phyloP scores from a whole-genome alignment of 1,140 invertebrate species.

The Drosophila setifemur region DNA sequence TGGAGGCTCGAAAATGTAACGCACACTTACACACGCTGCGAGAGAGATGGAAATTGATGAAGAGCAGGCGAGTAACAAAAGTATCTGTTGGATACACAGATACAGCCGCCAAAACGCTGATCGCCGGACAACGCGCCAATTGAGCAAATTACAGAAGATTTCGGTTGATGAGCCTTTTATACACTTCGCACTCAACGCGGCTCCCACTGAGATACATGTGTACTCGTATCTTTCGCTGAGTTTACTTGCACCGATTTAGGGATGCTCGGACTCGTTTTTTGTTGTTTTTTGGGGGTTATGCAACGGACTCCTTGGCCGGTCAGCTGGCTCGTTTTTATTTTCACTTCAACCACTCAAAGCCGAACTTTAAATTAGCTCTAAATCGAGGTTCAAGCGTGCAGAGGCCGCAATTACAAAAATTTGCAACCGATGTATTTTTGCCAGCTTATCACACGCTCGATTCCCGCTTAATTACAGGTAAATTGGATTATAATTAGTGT shows the following conservation, averaged over 20 bases:
- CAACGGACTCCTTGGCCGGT: conserved; percentile 21
- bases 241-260: conserved; percentile 41
- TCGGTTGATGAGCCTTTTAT: conserved; percentile 74
- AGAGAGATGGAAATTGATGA: conserved; percentile 6
- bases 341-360: not conserved
- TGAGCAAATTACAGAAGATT: conserved; percentile 78
- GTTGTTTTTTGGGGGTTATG: conserved; percentile 41
- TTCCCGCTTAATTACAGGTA: conserved; percentile 42
- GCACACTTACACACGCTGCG: conserved; percentile 45
- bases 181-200: conserved; percentile 24
- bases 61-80: conserved; percentile 10
- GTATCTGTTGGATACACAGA: conserved; percentile 75
- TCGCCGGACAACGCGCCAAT: conserved; percentile 58
- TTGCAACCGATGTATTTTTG: too few species aligned
- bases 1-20: conserved; percentile 22
- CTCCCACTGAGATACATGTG: conserved; percentile 4
- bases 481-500: too few species aligned
- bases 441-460: conserved; percentile 50
- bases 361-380: not conserved
- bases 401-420: not conserved
- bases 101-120: conserved; percentile 50
- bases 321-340: not conserved
- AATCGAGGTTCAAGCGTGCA: not conserved
- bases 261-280: conserved; percentile 37
- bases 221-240: conserved; percentile 12